Conservation (phyloP, 2,888 invertebrate species). For the Cheilosia soror region DNA sequence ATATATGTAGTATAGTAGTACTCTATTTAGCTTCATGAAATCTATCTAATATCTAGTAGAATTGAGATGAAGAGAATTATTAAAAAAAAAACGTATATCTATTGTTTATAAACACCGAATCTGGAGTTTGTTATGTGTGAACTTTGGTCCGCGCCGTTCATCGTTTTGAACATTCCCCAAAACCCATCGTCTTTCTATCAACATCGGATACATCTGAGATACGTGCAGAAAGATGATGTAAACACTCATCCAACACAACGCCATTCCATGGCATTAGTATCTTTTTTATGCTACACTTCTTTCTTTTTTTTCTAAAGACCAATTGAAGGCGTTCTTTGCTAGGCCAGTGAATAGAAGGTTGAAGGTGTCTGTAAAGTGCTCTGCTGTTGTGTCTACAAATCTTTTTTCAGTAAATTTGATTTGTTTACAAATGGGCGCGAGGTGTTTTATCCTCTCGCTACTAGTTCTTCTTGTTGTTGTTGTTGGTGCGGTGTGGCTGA, state of each 20-base stretch:
- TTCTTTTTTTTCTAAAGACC: conserved; percentile 40
- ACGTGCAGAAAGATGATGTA: conserved; percentile 72
- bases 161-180: conserved; percentile 60
- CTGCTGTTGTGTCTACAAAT: conserved; percentile 69
- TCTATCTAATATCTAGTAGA: conserved; percentile 16
- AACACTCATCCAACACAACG: conserved; percentile 62
- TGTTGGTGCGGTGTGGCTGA: neutral
- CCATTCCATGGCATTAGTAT: conserved; percentile 48
- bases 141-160: conserved; percentile 47
- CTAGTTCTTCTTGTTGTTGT: conserved; percentile 4
- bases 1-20: no score
- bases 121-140: conserved; percentile 65
- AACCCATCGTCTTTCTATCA: conserved; percentile 71
- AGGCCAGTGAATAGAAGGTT: conserved; percentile 13
- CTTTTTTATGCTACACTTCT: conserved; percentile 48
- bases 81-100: conserved; percentile 55
- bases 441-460: conserved; percentile 47
- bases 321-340: conserved; percentile 51
- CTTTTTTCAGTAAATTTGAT: conserved; percentile 63
- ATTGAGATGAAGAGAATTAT: conserved; percentile 44
- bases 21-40: neutral
- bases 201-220: conserved; percentile 69
- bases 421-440: conserved; percentile 56
- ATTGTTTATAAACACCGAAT: conserved; percentile 70
- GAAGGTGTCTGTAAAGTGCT: conserved; percentile 35